These are phyloP conservation scores for Hylia prasina DNA, from an alignment of 2,113 vertebrate genomes.

Conservation along the genomic window DNA sequence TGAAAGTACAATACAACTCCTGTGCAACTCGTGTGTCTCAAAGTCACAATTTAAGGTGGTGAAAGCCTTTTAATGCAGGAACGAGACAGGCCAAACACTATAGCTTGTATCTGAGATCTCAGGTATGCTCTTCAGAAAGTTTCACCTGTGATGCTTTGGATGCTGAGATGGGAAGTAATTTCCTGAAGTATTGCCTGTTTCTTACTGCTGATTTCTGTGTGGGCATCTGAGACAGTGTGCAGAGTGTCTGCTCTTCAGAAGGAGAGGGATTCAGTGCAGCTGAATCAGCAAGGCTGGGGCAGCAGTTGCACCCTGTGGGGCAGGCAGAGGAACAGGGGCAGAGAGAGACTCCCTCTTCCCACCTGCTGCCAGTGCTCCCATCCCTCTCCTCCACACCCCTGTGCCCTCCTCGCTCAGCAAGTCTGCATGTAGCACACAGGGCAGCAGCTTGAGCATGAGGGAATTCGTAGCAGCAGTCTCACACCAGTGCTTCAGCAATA, in stretches of 20 bases:
- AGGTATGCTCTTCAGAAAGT: background rate
- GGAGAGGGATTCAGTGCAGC: background rate
- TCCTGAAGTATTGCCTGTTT: background rate
- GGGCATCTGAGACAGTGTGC: no score
- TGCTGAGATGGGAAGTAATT: background rate
- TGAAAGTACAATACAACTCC: background rate
- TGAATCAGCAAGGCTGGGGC: background rate
- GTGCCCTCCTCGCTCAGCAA: rapidly evolving
- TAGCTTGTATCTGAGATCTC: background rate
- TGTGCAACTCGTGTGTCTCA: background rate
- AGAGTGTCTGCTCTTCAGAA: background rate
- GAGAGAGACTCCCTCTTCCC: background rate
- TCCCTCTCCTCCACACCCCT: background rate
- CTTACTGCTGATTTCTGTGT: background rate
- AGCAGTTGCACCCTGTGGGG: background rate
- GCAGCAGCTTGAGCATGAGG: rapidly evolving
- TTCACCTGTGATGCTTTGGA: background rate
- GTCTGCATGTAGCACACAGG: background rate
- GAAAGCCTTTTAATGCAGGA: background rate
- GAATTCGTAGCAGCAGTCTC: background rate
- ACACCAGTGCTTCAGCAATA: background rate
- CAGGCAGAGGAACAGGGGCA: background rate
- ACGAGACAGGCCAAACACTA: background rate
- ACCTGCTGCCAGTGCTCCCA: background rate
- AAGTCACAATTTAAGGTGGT: background rate